Evolutionary conservation across 1,140 invertebrate genomes (phyloP).

Genomic region (Harlomillsia oculata): DNA sequence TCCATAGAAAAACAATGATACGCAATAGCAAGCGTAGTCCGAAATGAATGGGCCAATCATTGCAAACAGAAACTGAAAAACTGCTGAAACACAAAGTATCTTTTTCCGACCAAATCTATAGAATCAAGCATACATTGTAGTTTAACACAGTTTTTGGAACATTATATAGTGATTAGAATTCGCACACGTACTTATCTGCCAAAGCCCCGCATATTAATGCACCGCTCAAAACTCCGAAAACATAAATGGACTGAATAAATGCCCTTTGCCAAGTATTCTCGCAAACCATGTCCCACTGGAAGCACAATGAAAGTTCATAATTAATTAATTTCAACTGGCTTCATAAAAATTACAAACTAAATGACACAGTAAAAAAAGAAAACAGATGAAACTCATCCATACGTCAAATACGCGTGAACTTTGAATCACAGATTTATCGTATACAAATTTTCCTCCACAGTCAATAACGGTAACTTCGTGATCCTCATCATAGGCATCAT

Average conservation of each 20-base stretch:
- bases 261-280: constrained; percentile 65
- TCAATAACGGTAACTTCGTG: background rate
- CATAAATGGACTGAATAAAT: constrained; percentile 67
- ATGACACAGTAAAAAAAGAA: background rate
- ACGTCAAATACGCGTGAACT: background rate
- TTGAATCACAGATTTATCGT: constrained; percentile 16
- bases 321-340: background rate
- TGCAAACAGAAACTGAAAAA: constrained; percentile 24
- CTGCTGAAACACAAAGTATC: constrained; percentile 14
- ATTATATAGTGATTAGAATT: no score
- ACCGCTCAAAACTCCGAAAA: constrained; percentile 77
- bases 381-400: background rate
- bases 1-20: constrained; percentile 21
- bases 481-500: background rate
- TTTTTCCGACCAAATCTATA: constrained; percentile 16
- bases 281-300: constrained; percentile 71
- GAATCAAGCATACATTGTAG: background rate
- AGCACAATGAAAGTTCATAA: constrained; percentile 5
- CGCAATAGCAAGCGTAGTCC: constrained; percentile 14
- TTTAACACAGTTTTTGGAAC: no score
- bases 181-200: constrained; percentile 6
- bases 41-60: constrained; percentile 13
- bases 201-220: background rate
- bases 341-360: background rate
- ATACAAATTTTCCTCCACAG: constrained; percentile 15